Evolutionary conservation across 2,113 vertebrate genomes (phyloP).

Genomic region (Chamaetylas fuelleborni): DNA sequence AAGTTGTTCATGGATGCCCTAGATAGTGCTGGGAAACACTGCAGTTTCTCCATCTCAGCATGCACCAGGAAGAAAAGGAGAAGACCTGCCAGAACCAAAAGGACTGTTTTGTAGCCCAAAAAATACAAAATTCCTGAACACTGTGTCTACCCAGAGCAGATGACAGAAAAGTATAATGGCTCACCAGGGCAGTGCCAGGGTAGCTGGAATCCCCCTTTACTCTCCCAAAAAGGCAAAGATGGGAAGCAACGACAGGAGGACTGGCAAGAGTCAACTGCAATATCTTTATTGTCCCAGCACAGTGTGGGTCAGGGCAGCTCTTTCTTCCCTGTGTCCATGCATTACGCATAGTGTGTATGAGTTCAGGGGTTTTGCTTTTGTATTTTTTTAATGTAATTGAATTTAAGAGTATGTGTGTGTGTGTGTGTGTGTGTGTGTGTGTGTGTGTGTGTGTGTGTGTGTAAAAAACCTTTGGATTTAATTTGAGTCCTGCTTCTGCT

Average conservation of each 20-base stretch:
- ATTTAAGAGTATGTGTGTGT: background rate
- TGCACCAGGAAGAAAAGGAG: background rate
- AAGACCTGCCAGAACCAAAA: background rate
- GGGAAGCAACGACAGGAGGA: background rate
- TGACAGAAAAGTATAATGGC: background rate
- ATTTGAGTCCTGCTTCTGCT: background rate
- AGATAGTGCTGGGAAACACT: conserved; percentile 17
- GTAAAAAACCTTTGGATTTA: background rate
- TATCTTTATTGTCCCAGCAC: background rate
- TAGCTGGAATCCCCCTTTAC: background rate
- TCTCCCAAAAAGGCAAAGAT: background rate
- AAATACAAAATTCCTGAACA: background rate
- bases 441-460: too few relatives aligned
- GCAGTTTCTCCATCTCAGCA: background rate
- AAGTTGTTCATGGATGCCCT: background rate
- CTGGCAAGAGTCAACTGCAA: background rate
- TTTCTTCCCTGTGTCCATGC: background rate
- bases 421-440: background rate
- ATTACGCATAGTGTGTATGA: background rate
- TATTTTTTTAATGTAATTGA: background rate
- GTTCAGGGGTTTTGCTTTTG: background rate
- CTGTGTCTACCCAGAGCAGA: background rate
- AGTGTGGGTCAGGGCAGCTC: background rate
- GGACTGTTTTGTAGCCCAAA: background rate
- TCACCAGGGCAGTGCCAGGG: background rate